Evolutionary conservation across 2,888 invertebrate species (phyloP).

Genomic region (Sympetrum striolatum): DNA sequence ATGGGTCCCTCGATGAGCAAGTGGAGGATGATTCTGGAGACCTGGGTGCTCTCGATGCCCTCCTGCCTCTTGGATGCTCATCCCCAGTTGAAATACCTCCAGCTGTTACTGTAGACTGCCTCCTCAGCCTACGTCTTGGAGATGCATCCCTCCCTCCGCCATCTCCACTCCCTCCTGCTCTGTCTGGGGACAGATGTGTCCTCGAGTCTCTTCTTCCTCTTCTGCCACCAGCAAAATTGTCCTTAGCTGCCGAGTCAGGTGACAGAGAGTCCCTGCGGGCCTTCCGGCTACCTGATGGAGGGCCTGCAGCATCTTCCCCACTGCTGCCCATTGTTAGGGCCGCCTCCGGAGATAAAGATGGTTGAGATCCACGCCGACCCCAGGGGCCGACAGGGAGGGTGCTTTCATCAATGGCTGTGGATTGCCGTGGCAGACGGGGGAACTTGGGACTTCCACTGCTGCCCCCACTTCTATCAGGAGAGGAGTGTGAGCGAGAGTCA

Average conservation of each 20-base stretch:
- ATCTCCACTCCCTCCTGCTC: conserved; percentile 79
- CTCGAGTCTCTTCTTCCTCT: conserved; percentile 76
- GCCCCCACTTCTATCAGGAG: conserved; percentile 55
- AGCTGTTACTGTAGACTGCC: conserved; percentile 82
- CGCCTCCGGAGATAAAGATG: conserved; percentile 80
- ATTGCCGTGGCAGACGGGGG: conserved; percentile 81
- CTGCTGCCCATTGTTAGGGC: conserved; percentile 48
- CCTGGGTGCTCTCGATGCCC: conserved; percentile 54
- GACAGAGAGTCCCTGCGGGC: conserved; percentile 87
- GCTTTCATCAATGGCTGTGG: conserved; percentile 88
- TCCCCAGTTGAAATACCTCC: conserved; percentile 47
- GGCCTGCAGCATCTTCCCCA: conserved; percentile 61
- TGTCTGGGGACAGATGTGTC: conserved; percentile 75
- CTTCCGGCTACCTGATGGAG: conserved; percentile 59
- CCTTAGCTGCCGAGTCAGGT: conserved; percentile 77
- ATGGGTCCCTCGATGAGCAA: conserved; percentile 85
- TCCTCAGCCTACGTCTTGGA: conserved; percentile 67
- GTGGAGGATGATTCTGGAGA: conserved; percentile 66
- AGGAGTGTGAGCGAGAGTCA: conserved; percentile 55
- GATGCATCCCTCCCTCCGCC: conserved; percentile 65
- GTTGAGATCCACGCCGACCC: conserved; percentile 78
- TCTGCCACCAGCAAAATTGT: conserved; percentile 62
- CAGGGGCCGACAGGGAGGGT: conserved; percentile 72
- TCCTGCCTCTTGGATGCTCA: neutral
- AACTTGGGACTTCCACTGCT: conserved; percentile 58